A percentile compares a stretch with the other conserved stretches of the same genome.
phyloP scores from a whole-genome alignment of 1,140 invertebrate genomes.

The Scylla paramamosain region DNA sequence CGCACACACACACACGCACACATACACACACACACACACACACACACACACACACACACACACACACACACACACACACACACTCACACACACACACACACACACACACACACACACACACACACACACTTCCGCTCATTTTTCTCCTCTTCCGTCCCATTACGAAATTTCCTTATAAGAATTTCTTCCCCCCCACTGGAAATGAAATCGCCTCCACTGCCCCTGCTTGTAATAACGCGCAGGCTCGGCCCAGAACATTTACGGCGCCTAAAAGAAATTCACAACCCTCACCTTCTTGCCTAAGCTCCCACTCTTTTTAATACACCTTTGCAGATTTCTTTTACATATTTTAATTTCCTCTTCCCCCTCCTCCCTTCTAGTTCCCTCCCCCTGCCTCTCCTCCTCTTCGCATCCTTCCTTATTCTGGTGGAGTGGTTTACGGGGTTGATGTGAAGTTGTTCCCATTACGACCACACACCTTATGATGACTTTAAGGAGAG shows the following conservation, averaged over 20 bases:
- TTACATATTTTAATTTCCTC: not conserved
- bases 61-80: conserved; percentile 25
- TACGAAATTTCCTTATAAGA: conserved; percentile 33
- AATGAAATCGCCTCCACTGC: not conserved
- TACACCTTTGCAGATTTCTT: not conserved
- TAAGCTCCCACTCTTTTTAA: not conserved
- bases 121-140: not conserved
- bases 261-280: not conserved
- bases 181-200: conserved; percentile 18
- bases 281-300: conserved; percentile 1
- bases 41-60: not conserved
- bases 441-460: not conserved
- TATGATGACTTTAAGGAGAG: conserved; percentile 1
- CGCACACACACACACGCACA: no score
- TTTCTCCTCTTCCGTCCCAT: not conserved
- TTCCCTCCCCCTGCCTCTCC: not conserved
- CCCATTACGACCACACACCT: conserved; percentile 2
- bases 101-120: conserved; percentile 7
- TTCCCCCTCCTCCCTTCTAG: not conserved
- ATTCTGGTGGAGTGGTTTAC: not conserved
- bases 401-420: not conserved
- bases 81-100: conserved; percentile 32
- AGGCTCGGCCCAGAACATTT: not conserved
- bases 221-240: not conserved
- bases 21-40: no score